Evolutionary conservation across 2,113 vertebrate genomes (phyloP), one percentile per base, ranked within the genome.

Genomic region (Engystomops pustulosus): DNA sequence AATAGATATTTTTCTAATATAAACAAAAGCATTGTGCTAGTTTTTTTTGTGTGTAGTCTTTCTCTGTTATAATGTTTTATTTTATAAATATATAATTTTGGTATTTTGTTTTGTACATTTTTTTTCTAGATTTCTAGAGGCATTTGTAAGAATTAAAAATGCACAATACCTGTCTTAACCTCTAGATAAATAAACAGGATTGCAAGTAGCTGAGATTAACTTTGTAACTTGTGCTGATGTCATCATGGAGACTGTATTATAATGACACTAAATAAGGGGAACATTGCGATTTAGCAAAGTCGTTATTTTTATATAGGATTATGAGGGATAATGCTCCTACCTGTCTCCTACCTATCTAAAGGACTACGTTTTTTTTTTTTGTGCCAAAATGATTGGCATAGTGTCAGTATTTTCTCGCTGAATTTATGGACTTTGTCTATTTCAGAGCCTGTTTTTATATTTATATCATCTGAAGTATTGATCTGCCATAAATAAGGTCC

Each of bases 181-280:
- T 53, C 89, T 91, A 93, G 91, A 87, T 89, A 88, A 91, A 90
- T 90, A 92, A 90, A 90, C 85, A 87, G 53, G 81, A 75, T 83
- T 65, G 44, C 80, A 90, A 89, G 87, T 88, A 85, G 88, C 62
- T 82, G 86, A 86, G 80, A 25, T n/a, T 27, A 53, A 38, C 6
- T 44, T 84, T 83, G 68, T 83, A 62, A 68, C 44, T 11, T 38
- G 79, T 51, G n/a, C 51, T 36, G 7, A 41, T 78, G 74, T 53
- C 10, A 58, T n/a, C 23, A 41, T 41, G 8, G 53, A 34, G 34
- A 10, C 20, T 41, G 9, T 41, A 25, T 9, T 38, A 15, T 25
- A 58, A 77, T 23, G 20, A 55, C 5, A 12, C 32, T n/a, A n/a
- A 45, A 23, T 36, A 18, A 49, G 10, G 47, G 47, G 14, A 17